These are phyloP conservation scores for Antechinus flavipes DNA, from an alignment of 2,113 vertebrate genomes.

Conservation along the genomic window DNA sequence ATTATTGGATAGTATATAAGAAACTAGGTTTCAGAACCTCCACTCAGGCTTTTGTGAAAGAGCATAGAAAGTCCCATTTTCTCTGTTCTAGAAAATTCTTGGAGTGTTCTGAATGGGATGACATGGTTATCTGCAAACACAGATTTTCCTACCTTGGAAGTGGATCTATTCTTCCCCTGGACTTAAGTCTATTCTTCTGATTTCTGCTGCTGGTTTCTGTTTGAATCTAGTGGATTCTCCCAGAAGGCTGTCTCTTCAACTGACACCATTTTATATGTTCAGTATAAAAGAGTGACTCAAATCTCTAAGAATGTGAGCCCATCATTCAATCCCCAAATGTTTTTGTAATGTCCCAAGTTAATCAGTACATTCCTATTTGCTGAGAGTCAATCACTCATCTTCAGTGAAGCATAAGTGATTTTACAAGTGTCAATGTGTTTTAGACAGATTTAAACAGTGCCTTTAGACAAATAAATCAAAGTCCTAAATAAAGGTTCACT, in stretches of 20 bases:
- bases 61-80: not conserved
- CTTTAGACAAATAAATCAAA: too few species aligned
- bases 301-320: not conserved
- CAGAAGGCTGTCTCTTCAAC: not conserved
- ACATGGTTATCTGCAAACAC: not conserved
- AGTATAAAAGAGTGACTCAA: not conserved
- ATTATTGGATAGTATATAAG: constrained; percentile 49
- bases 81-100: not conserved
- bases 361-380: not conserved
- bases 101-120: not conserved
- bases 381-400: not conserved
- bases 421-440: not conserved
- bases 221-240: not conserved
- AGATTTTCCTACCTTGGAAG: not conserved
- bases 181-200: not conserved
- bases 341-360: not conserved
- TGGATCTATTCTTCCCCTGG: too few species aligned
- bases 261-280: not conserved
- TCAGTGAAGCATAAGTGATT: not conserved
- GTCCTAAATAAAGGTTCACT: not conserved
- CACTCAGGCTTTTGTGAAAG: not conserved
- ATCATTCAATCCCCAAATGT: not conserved
- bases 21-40: not conserved
- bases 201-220: not conserved
- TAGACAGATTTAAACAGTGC: not conserved